Conservation (phyloP, 2,888 invertebrate species). For the Chaetoderma sp. region DNA sequence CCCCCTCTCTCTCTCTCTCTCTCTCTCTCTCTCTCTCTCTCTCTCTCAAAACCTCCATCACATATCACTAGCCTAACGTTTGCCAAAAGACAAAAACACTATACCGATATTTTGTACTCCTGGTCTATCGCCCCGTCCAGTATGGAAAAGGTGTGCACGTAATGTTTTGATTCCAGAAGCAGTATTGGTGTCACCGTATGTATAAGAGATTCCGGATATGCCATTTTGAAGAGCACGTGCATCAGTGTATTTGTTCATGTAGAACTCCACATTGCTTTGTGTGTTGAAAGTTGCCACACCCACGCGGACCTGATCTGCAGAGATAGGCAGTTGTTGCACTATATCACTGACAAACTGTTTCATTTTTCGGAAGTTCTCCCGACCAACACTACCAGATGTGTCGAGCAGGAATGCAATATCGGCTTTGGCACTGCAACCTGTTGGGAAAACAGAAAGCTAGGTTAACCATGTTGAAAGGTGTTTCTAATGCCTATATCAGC, state of each 20-base stretch:
- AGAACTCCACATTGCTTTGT: conserved; percentile 47
- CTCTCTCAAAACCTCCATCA: too few species aligned
- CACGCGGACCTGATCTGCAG: conserved; percentile 46
- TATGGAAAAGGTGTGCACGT: conserved; percentile 45
- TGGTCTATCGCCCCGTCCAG: conserved; percentile 45
- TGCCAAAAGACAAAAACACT: too few species aligned
- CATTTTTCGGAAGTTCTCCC: conserved; percentile 47
- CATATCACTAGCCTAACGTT: too few species aligned
- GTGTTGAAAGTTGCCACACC: conserved; percentile 57
- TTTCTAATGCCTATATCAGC: too few species aligned
- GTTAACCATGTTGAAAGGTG: too few species aligned
- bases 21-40: too few species aligned
- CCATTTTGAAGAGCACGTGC: conserved; percentile 52
- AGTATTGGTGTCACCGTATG: conserved; percentile 62
- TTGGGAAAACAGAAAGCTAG: not conserved
- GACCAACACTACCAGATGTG: conserved; percentile 59
- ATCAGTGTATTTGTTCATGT: conserved; percentile 50
- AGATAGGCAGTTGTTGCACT: conserved; percentile 49
- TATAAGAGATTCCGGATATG: conserved; percentile 55
- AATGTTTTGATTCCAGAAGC: conserved; percentile 54
- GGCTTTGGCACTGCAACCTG: conserved; percentile 51
- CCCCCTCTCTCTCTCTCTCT: too few species aligned
- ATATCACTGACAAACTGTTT: conserved; percentile 50
- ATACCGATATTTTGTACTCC: conserved; percentile 53
- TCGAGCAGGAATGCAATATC: conserved; percentile 58